phyloP scores from a whole-genome alignment of 2,113 vertebrate genomes.

The Sylvia atricapilla region DNA sequence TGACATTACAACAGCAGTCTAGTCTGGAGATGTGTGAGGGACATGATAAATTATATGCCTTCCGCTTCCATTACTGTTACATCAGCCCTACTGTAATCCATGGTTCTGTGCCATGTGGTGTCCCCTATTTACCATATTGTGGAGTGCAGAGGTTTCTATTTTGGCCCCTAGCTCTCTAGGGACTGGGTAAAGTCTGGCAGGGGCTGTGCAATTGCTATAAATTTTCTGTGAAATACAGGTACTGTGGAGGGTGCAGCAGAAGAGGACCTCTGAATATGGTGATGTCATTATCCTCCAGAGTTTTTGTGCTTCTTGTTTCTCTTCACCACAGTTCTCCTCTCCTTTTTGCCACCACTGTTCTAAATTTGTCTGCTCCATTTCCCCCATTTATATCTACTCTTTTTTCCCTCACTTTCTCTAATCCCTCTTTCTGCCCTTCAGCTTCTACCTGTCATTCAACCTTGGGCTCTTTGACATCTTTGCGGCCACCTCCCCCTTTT shows the following conservation, averaged over 20 bases:
- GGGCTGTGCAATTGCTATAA: neutral
- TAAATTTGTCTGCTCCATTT: neutral
- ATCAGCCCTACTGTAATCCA: neutral
- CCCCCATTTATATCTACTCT: neutral
- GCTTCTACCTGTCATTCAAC: neutral
- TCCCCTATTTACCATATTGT: accelerated
- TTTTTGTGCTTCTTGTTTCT: neutral
- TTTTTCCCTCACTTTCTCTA: neutral
- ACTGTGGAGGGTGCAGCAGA: neutral
- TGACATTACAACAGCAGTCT: neutral
- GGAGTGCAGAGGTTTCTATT: neutral
- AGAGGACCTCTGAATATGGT: neutral
- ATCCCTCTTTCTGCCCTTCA: neutral
- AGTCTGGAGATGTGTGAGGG: neutral
- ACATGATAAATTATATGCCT: neutral
- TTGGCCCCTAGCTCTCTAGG: neutral
- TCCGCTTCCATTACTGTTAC: neutral
- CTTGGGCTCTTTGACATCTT: neutral
- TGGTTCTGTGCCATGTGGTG: neutral
- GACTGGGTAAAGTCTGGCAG: neutral
- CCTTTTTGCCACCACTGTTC: neutral
- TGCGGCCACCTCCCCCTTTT: neutral
- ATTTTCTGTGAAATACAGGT: neutral
- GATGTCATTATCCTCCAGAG: neutral
- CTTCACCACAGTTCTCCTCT: neutral